Evolutionary conservation across 2,113 vertebrate species (phyloP).

Genomic region (Paratilapia polleni): DNA sequence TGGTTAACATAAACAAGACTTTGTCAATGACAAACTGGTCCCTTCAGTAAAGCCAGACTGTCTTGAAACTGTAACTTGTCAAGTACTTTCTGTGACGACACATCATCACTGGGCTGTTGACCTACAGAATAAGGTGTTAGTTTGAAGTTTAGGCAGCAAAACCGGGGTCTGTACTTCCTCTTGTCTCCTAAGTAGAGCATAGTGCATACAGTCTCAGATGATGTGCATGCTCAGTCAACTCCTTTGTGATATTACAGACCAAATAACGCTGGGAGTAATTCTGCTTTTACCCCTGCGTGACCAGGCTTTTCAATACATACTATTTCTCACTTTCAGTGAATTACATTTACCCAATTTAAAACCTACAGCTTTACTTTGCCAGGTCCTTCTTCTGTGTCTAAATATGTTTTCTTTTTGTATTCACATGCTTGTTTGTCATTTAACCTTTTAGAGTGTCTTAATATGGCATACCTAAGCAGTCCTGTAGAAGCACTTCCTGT

Average conservation of each 20-base stretch:
- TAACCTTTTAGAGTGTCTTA: neutral
- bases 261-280: fast-evolving
- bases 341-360: neutral
- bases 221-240: fast-evolving
- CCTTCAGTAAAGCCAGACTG: fast-evolving
- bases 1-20: neutral
- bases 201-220: neutral
- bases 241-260: fast-evolving
- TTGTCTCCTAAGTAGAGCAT: neutral
- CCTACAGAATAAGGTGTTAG: neutral
- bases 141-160: neutral
- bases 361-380: neutral
- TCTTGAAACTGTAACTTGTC: fast-evolving
- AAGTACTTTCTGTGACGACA: neutral
- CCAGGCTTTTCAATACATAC: neutral
- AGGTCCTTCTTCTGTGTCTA: neutral
- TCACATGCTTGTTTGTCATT: neutral
- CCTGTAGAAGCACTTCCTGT: neutral
- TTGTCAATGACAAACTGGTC: neutral
- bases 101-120: neutral
- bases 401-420: neutral
- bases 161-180: neutral
- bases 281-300: neutral
- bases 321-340: neutral
- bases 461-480: neutral